Evolutionary conservation across 2,797 vertebrate genomes (phyloP), one percentile per base, ranked within the genome.

Genomic region (Tinamus major): DNA sequence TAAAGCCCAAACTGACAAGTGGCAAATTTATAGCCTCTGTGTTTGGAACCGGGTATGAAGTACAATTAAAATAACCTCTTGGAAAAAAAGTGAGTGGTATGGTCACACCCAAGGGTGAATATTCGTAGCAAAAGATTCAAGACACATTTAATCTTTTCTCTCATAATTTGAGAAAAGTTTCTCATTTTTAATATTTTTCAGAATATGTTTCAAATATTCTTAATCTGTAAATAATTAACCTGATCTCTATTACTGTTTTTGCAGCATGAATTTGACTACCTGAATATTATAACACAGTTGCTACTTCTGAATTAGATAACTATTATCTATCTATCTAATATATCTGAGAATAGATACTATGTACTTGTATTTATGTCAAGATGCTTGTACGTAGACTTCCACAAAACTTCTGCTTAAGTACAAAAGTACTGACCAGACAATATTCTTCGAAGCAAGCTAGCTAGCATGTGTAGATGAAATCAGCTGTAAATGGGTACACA

Each of bases 41-140:
- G 37, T 86, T 91, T 91, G 85, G 56, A 92, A 86, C 29, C 49
- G 21, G 42, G 26, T 65, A 64, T 21, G 67, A 93, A 86, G 48
- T 81, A 64, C 31, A 88, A 85, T 78, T 61, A 76, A 83, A 63
- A 59, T 46, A 41, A 10, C 31, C 35, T 65, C 24, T 62, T n/a
- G 5, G 10, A 13, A 5, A 58, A 78, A 78, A 67, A 67, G 29
- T 59, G 48, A 78, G 21, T 72, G 39, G 3, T 78, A 33, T 62
- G 65, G 23, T 92, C 21, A 62, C 42, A 53, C 37, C 21, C 20
- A 23, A 56, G 13, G 53, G 26, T 56, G 37, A 61, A 70, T 41
- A 76, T 44, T 85, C 3, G 2, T 17, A 72, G n/a, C 5, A 59
- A 64, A 83, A 6, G n/a, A 27, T 41, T 93, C 23, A 49, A 68